Evolutionary conservation across 2,797 vertebrate species (phyloP).

Genomic region (Urophycis tenuis): DNA sequence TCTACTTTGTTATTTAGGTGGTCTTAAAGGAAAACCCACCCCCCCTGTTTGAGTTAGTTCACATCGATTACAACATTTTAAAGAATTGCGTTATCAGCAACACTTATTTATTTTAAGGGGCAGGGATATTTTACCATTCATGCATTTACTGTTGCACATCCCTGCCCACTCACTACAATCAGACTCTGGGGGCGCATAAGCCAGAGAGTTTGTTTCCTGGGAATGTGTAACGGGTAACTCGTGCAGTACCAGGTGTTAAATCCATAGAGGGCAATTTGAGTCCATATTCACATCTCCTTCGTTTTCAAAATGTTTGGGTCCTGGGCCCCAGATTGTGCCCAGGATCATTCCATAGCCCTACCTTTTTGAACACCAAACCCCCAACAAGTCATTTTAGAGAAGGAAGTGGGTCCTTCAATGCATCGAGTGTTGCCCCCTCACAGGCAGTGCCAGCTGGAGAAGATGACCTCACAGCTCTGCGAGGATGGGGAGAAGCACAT

Average conservation of each 20-base stretch:
- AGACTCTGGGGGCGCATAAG: too few species aligned
- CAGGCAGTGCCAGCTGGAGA: slow-evolving; percentile 56
- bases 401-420: neutral
- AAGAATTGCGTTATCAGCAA: neutral
- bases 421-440: neutral
- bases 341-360: neutral
- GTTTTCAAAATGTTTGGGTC: neutral
- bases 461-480: slow-evolving; percentile 56
- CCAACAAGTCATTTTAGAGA: neutral
- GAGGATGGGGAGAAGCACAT: slow-evolving; percentile 45
- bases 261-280: neutral
- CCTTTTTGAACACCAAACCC: neutral
- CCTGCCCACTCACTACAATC: neutral
- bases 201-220: neutral
- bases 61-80: neutral
- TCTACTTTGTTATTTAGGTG: neutral
- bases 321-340: neutral
- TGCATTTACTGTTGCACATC: too few species aligned
- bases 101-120: neutral
- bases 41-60: neutral
- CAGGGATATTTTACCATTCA: too few species aligned
- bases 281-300: neutral
- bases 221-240: neutral
- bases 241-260: neutral
- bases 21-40: neutral